Conservation (phyloP, 2,113 vertebrate species). For the Campylomormyrus numenius region DNA sequence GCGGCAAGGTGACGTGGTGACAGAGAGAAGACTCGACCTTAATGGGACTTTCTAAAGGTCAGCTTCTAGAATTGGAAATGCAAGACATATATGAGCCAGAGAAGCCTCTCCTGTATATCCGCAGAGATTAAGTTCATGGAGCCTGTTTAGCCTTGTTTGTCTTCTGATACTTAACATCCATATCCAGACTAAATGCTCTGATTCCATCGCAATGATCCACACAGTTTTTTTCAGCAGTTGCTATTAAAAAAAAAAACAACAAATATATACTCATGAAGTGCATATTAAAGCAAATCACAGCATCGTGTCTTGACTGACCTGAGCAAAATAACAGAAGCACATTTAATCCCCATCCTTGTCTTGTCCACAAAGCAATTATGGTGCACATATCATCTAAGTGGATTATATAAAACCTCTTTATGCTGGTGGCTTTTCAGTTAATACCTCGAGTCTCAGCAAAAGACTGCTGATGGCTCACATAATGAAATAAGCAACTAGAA, state of each 20-base stretch:
- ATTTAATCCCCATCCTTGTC: not conserved
- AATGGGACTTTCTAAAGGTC: not conserved
- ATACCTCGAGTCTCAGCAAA: not conserved
- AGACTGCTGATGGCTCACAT: not conserved
- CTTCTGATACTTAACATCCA: not conserved
- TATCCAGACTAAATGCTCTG: not conserved
- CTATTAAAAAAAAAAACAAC: not conserved
- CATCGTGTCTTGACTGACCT: constrained; percentile 13
- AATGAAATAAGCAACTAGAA: constrained; percentile 9
- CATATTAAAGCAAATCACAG: constrained; percentile 24
- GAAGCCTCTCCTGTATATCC: not conserved
- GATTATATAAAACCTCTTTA: constrained; percentile 12
- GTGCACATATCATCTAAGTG: not conserved
- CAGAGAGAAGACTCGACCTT: not conserved
- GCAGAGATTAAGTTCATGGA: not conserved
- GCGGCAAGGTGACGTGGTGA: not conserved
- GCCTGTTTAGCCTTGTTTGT: not conserved
- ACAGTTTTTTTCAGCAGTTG: not conserved
- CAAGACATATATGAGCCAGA: not conserved
- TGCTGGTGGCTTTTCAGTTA: not conserved
- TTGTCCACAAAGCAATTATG: constrained; percentile 5
- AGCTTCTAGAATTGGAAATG: not conserved
- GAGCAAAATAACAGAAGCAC: not conserved
- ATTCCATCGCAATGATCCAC: not conserved
- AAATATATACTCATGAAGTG: not conserved